phyloP scores from a whole-genome alignment of 2,113 vertebrate genomes.

The Ctenodactylus gundi region DNA sequence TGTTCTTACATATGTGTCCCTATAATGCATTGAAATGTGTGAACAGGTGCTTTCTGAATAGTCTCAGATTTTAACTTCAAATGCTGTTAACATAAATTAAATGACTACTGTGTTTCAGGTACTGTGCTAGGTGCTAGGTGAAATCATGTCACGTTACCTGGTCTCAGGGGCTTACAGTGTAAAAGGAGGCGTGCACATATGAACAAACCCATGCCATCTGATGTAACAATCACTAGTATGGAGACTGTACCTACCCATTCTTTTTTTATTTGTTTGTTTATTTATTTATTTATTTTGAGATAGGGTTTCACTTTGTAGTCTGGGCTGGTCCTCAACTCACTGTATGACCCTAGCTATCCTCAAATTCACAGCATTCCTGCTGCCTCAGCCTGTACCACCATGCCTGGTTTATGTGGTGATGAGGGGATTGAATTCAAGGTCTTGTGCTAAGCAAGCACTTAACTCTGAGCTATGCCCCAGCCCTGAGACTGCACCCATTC shows the following conservation, averaged over 20 bases:
- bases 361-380: too few relatives aligned
- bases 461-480: too few relatives aligned
- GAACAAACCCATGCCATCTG: neutral
- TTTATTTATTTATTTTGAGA: too few relatives aligned
- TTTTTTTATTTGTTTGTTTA: too few relatives aligned
- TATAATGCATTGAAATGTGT: neutral
- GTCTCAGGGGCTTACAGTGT: neutral
- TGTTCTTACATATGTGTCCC: neutral
- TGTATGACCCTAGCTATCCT: too few relatives aligned
- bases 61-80: conserved; percentile 46
- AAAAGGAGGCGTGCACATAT: neutral
- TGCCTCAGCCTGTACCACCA: too few relatives aligned
- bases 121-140: neutral
- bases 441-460: too few relatives aligned
- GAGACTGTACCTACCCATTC: too few relatives aligned
- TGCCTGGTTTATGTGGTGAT: too few relatives aligned
- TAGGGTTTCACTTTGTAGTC: too few relatives aligned
- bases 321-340: too few relatives aligned
- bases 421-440: too few relatives aligned
- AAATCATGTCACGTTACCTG: neutral
- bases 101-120: neutral
- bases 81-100: neutral
- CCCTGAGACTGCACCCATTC: neutral
- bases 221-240: neutral
- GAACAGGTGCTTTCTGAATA: neutral